A percentile compares a stretch with the other conserved stretches of the same genome.
Evolutionary conservation across 2,113 vertebrate genomes (phyloP).

Genomic region (Bambusicola thoracicus): DNA sequence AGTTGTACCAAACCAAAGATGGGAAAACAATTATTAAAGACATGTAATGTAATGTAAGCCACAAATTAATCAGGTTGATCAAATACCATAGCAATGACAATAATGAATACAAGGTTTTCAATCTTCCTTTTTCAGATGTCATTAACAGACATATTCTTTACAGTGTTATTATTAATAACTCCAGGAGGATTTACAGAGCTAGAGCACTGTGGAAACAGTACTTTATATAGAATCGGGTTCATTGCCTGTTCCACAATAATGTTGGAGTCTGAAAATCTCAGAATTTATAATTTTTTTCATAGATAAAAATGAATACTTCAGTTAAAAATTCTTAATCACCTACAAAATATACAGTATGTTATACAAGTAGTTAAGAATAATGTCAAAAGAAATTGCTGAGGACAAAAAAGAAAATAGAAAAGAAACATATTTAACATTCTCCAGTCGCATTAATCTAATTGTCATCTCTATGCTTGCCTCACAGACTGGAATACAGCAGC

Average conservation of each 20-base stretch:
- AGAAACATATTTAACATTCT: not conserved
- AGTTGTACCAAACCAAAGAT: not conserved
- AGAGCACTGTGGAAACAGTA: not conserved
- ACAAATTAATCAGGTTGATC: not conserved
- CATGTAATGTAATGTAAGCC: not conserved
- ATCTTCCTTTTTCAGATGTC: not conserved
- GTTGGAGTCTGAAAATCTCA: not conserved
- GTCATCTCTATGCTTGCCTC: not conserved
- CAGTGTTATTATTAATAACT: not conserved
- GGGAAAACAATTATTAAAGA: not conserved
- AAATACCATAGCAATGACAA: not conserved
- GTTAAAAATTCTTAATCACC: not conserved
- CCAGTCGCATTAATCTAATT: not conserved
- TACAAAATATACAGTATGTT: not conserved
- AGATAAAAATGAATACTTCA: not conserved
- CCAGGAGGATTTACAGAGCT: not conserved
- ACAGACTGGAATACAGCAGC: slow-evolving; percentile 88
- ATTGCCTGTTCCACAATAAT: not conserved
- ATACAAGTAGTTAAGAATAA: not conserved
- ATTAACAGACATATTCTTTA: not conserved
- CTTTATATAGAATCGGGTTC: not conserved
- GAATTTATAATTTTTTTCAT: not conserved
- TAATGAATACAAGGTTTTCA: not conserved
- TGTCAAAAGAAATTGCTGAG: not conserved
- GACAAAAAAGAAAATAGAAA: not conserved